These are phyloP conservation scores for Lordiphosa mommai DNA, from an alignment of 1,140 invertebrate genomes.

Conservation along the genomic window DNA sequence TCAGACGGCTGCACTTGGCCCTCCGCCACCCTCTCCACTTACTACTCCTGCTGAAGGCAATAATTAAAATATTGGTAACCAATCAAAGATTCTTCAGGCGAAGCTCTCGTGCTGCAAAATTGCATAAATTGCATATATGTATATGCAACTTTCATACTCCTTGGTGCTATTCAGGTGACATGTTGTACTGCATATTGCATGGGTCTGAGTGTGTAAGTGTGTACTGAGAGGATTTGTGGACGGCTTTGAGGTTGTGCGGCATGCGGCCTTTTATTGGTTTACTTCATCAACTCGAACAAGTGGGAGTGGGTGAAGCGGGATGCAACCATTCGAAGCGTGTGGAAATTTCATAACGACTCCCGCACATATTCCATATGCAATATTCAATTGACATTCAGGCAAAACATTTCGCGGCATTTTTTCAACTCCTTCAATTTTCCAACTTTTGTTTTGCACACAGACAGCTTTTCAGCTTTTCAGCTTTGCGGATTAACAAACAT, in stretches of 20 bases:
- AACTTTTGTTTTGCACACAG: neutral
- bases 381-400: conserved; percentile 55
- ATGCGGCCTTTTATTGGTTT: conserved; percentile 54
- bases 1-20: conserved; percentile 16
- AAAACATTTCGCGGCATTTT: conserved; percentile 34
- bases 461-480: neutral
- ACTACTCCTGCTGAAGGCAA: no score
- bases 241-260: conserved; percentile 45
- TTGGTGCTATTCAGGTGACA: conserved; percentile 39
- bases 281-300: conserved; percentile 48
- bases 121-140: conserved; percentile 48
- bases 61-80: conserved; percentile 64
- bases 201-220: neutral
- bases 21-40: no score
- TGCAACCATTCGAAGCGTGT: conserved; percentile 36
- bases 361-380: conserved; percentile 32
- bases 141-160: conserved; percentile 3
- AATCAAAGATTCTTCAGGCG: conserved; percentile 44
- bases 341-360: conserved; percentile 50
- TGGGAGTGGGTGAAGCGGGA: neutral
- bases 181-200: conserved; percentile 21
- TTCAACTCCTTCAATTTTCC: neutral
- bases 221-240: conserved; percentile 31
- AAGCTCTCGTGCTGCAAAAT: conserved; percentile 52
- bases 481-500: conserved; percentile 18